Evolutionary conservation across 2,113 vertebrate genomes (phyloP).

Genomic region (Balaenoptera acutorostrata): DNA sequence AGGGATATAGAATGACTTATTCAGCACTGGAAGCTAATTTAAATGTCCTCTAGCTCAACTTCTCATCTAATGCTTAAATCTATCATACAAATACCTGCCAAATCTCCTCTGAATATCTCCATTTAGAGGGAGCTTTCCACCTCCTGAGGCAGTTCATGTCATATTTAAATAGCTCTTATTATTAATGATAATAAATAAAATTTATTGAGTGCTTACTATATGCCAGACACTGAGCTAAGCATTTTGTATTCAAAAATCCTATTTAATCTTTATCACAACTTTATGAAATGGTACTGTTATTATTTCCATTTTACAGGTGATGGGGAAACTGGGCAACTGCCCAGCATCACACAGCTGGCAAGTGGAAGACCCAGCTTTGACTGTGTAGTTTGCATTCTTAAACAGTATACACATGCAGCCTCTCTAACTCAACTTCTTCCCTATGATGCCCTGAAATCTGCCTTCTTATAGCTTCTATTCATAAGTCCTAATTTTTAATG

Average conservation of each 20-base stretch:
- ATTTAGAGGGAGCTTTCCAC: background rate
- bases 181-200: background rate
- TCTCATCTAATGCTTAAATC: background rate
- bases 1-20: background rate
- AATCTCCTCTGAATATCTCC: background rate
- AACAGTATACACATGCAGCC: background rate
- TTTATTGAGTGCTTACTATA: background rate
- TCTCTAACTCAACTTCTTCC: background rate
- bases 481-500: background rate
- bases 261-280: background rate
- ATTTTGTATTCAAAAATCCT: conserved; percentile 1
- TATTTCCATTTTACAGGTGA: background rate
- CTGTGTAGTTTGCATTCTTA: background rate
- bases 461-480: background rate
- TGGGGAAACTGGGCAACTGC: background rate
- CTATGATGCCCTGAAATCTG: background rate
- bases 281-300: background rate
- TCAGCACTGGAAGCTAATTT: background rate
- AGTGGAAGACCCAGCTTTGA: background rate
- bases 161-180: background rate
- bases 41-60: background rate
- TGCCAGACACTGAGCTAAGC: background rate
- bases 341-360: background rate
- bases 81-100: background rate
- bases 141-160: background rate